Evolutionary conservation across 2,113 vertebrate genomes (phyloP), one percentile per base, ranked within the genome.

Genomic region (Megaceryle torquata): DNA sequence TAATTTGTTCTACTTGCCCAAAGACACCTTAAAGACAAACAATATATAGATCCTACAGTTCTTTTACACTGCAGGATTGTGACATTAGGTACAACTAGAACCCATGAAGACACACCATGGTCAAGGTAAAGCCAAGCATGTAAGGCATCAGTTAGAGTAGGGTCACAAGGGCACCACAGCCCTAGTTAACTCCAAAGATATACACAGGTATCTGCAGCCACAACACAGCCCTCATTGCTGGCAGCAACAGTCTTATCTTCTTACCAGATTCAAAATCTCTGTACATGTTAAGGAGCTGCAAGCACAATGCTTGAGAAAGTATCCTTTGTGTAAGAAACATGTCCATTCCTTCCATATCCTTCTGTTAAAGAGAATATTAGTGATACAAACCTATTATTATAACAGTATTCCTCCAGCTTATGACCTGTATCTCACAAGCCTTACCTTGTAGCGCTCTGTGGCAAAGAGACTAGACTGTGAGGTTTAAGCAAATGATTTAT

Each of bases 141-240:
- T 19, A 39, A 37, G 26, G 7, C 24, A 56, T 3, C 35, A 50
- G 8, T 9, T 25, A 44, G 14, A 72, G 20, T 5, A 15, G 5
- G 33, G 11, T 37, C 48, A 25, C 13, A 29, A 50, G 48, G 46
- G 28, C 65, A 43, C 20, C 65, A 43, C 20, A 39, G 46, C 31
- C 33, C 53, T 78, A 41, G 35, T 16, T 72, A 68, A 51, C 28
- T 35, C 35, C 35, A 57, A 41, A 63, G 39, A 44, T 13, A 43
- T 7, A 11, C 21, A 9, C 24, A 10, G 13, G 31, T 31, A 26
- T n/a, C n/a, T 25, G 51, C 57, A 77, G 22, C 26, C 9, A 65
- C 64, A 29, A 8, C 0, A 1, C n/a, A 61, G 6, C 4, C 26
- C 4, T 0, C 1, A 0, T 10, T 53, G 9, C 25, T 33, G n/a